Evolutionary conservation across 2,797 vertebrate genomes (phyloP).

Genomic region (Tangara arthus): DNA sequence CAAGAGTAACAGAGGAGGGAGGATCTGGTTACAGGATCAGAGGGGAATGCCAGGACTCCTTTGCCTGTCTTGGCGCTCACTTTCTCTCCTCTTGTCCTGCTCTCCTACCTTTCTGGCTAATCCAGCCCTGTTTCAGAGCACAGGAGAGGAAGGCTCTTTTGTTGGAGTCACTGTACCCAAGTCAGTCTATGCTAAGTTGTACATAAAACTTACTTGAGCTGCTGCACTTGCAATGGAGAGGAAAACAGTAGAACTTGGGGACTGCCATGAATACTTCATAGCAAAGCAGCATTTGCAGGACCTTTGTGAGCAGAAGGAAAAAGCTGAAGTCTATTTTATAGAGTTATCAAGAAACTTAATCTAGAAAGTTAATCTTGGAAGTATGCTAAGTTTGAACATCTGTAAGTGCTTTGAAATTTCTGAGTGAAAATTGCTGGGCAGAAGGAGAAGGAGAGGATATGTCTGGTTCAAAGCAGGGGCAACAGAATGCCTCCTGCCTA

Average conservation of each 20-base stretch:
- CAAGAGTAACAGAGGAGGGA: not conserved
- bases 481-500: conserved; percentile 26
- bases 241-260: not conserved
- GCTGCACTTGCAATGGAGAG: not conserved
- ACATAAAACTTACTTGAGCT: not conserved
- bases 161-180: not conserved
- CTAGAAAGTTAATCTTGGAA: not conserved
- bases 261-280: not conserved
- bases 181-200: not conserved
- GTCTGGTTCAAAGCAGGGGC: conserved; percentile 41
- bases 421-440: conserved; percentile 28
- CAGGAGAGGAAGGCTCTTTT: not conserved
- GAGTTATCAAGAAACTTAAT: conserved; percentile 35
- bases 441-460: not conserved
- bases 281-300: not conserved
- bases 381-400: not conserved
- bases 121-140: not conserved
- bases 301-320: not conserved
- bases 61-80: not conserved
- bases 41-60: conserved; percentile 12
- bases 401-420: conserved; percentile 44
- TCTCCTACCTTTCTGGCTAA: not conserved
- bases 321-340: not conserved
- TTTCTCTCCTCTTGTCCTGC: not conserved
- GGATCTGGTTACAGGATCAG: conserved; percentile 5